A percentile compares a stretch with the other conserved stretches of the same genome.
phyloP scores from a whole-genome alignment of 2,888 invertebrate species.

The Chrysina gloriosa region DNA sequence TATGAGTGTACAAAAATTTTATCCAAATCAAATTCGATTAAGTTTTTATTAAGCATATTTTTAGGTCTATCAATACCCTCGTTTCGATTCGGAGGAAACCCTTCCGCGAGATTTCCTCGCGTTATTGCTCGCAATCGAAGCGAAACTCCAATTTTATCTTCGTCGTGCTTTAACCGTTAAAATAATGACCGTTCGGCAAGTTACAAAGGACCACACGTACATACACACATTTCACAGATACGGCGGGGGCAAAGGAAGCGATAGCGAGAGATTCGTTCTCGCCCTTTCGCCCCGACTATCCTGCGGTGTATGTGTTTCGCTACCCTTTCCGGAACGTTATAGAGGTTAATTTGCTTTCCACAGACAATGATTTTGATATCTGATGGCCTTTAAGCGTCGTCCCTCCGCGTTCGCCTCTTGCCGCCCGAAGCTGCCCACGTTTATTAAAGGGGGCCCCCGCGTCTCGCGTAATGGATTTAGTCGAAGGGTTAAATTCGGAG shows the following conservation, averaged over 20 bases:
- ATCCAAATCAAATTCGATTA: no score
- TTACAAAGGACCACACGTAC: background rate
- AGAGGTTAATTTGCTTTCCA: slow-evolving; percentile 23
- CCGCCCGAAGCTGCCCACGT: background rate
- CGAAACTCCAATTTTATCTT: no score
- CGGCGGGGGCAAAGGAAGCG: background rate
- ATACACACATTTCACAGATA: background rate
- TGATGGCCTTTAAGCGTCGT: background rate
- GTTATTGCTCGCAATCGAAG: no score
- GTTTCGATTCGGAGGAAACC: no score
- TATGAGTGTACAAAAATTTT: no score
- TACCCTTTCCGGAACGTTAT: slow-evolving; percentile 3
- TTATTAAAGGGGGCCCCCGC: background rate
- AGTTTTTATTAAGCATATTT: no score
- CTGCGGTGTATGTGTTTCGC: background rate
- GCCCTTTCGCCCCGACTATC: background rate
- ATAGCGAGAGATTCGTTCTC: background rate
- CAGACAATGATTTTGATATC: slow-evolving; percentile 30
- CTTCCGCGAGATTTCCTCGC: no score
- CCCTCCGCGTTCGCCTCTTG: background rate
- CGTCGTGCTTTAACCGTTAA: no score
- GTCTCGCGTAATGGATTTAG: slow-evolving; percentile 17
- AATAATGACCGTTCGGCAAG: slow-evolving; percentile 7
- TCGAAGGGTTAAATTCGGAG: slow-evolving; percentile 5
- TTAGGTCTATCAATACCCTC: no score